Percentiles rank a stretch among this genome's conserved stretches.
phyloP scores from a whole-genome alignment of 1,140 invertebrate species.

The Rhopalosiphum maidis region DNA sequence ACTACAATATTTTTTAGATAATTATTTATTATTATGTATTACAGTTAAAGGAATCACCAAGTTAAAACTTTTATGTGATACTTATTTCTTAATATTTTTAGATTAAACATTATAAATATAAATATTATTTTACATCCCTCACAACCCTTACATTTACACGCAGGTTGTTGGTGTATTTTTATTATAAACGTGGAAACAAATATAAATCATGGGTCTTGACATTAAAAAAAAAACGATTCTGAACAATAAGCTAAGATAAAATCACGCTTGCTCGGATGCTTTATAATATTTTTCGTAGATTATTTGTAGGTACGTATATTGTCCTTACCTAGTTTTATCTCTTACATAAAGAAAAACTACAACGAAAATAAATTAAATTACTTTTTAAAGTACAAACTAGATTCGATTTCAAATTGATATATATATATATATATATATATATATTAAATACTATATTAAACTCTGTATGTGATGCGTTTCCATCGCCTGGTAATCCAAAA shows the following conservation, averaged over 20 bases:
- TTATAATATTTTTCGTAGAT: neutral
- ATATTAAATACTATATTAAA: conserved; percentile 6
- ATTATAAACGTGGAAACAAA: neutral
- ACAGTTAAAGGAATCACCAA: neutral
- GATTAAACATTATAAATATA: neutral
- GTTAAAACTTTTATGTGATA: neutral
- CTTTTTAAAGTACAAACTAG: neutral
- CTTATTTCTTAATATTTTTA: neutral
- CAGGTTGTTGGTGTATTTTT: neutral
- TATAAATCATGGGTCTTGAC: too few species aligned
- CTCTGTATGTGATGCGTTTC: neutral
- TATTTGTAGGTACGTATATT: neutral
- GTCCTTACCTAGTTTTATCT: neutral
- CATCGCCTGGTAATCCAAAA: neutral
- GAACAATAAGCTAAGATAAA: neutral
- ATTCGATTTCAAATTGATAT: neutral
- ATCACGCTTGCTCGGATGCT: neutral
- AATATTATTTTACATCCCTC: neutral
- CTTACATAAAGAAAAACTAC: neutral
- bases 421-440: neutral
- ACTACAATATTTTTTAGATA: neutral
- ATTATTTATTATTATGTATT: neutral
- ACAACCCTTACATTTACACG: neutral
- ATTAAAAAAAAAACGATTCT: too few species aligned
- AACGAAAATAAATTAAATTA: neutral